Evolutionary conservation across 2,113 vertebrate species (phyloP).

Genomic region (Craseonycteris thonglongyai): DNA sequence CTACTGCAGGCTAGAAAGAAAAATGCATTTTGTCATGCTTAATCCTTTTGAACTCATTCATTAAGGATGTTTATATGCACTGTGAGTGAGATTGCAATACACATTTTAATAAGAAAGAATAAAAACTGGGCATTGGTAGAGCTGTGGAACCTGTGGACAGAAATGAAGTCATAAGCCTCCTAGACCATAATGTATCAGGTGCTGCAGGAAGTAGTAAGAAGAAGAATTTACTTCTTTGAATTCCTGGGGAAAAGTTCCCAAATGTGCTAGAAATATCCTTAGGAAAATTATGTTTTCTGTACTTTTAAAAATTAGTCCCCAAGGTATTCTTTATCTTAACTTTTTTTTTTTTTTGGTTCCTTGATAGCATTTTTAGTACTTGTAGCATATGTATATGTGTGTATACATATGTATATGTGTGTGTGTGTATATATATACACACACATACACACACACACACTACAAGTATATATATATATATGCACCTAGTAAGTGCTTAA

Average conservation of each 20-base stretch:
- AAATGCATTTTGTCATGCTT: conserved; percentile 45
- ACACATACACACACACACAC: no score
- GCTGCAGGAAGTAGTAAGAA: not conserved
- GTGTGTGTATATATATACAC: no score
- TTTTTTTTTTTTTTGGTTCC: not conserved
- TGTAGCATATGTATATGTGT: no score
- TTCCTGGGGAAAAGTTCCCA: not conserved
- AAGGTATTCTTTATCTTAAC: not conserved
- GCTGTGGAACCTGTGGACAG: not conserved
- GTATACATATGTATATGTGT: no score
- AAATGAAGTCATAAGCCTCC: not conserved
- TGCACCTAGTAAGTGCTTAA: not conserved
- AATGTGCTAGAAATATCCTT: not conserved
- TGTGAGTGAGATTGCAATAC: not conserved
- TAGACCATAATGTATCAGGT: not conserved
- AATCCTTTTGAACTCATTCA: conserved; percentile 62
- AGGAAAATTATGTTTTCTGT: not conserved
- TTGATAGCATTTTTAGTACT: not conserved
- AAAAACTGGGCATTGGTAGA: not conserved
- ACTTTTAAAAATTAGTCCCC: not conserved
- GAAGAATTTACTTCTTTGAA: conserved; percentile 2
- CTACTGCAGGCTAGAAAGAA: conserved; percentile 41
- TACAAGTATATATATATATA: no score
- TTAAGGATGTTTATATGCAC: not conserved
- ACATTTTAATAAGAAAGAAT: not conserved